Base-by-base conservation (phyloP, 2,888 invertebrate genomes). In the Yponomeuta malinellus region DNA sequence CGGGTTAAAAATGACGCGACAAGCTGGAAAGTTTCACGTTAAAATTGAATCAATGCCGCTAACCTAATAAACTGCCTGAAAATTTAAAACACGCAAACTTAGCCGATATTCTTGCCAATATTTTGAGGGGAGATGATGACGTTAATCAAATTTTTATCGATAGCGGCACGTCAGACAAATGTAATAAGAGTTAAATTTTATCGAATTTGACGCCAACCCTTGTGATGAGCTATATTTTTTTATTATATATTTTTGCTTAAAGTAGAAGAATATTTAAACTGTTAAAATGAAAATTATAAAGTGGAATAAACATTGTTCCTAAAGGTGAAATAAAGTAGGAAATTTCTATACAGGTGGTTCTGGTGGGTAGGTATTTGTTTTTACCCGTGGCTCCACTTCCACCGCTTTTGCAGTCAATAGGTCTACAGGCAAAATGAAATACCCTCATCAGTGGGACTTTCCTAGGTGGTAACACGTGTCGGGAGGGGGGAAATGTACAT, bases 131-230 rank as follows among this genome's bases (percentile, higher is more conserved):
- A 15, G 15, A 59, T 59, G 52, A 12, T 15, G 52, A 59, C 3
- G 52, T 59, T 59, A 59, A 59, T 59, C 52, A 4, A 68, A 59
- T 68, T n/a, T 63, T 37, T 52, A 48, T 48, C 68, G 52, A 68
- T 68, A 29, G n/a, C 23, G 68, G 48, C 23, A 31, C 12, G 23
- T 48, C 43, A 68, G 48, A 68, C 68, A 48, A 48, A 68, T 68
- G 48, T 23, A 68, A 68, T 68, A 48, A 68, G 37, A 68, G 48
- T 48, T 48, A 23, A 52, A 52, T 48, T 68, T 68, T 48, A 68
- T 68, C 8, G 37, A 37, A 37, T 66, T 66, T 67, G 67, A 15
- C 43, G 67, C 37, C 67, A 12, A 9, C 31, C 37, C 66, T 12
- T n/a, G 12, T 43, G 23, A 8, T 43, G 31, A 29, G 33, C 33